Percentiles rank a stretch among this genome's conserved stretches.
Evolutionary conservation across 2,888 invertebrate species (phyloP).

Genomic region (Drosophila subsilvestris): DNA sequence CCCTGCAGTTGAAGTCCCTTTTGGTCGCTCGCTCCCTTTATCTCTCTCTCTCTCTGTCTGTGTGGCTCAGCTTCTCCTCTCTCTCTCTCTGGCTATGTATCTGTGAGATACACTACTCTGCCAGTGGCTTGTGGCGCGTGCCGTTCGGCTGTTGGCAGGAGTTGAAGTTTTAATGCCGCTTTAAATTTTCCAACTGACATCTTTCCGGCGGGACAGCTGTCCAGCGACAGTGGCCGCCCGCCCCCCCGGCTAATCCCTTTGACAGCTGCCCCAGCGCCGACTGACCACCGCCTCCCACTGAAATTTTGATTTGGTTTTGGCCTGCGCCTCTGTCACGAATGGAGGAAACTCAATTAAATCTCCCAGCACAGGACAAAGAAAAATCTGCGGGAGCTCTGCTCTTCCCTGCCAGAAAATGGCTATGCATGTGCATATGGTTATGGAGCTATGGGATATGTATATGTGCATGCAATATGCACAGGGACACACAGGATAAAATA

Average conservation of each 20-base stretch:
- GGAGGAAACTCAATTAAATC: slow-evolving; percentile 63
- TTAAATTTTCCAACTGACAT: slow-evolving; percentile 46
- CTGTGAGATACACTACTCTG: slow-evolving; percentile 27
- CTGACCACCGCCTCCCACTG: not conserved
- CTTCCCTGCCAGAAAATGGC: slow-evolving; percentile 2
- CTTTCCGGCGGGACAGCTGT: slow-evolving; percentile 10
- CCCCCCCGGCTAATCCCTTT: slow-evolving; percentile 33
- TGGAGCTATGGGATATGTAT: not conserved
- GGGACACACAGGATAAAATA: not conserved
- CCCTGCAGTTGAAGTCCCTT: slow-evolving; percentile 24
- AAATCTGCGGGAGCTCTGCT: slow-evolving; percentile 10
- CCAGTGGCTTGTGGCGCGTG: slow-evolving; percentile 65
- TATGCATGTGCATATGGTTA: not conserved
- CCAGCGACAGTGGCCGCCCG: slow-evolving; percentile 5
- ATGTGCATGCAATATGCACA: not conserved
- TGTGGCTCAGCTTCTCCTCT: not conserved
- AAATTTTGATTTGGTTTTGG: slow-evolving; percentile 27
- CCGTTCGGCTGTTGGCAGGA: slow-evolving; percentile 35
- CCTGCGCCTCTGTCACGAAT: not conserved
- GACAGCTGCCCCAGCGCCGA: slow-evolving; percentile 6
- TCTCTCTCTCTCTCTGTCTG: not conserved
- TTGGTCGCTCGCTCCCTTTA: slow-evolving; percentile 3
- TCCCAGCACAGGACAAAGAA: slow-evolving; percentile 39
- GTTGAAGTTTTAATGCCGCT: slow-evolving; percentile 53
- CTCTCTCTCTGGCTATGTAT: slow-evolving; percentile 10